phyloP scores from a whole-genome alignment of 1,140 invertebrate species.

The Anadara kagoshimensis region DNA sequence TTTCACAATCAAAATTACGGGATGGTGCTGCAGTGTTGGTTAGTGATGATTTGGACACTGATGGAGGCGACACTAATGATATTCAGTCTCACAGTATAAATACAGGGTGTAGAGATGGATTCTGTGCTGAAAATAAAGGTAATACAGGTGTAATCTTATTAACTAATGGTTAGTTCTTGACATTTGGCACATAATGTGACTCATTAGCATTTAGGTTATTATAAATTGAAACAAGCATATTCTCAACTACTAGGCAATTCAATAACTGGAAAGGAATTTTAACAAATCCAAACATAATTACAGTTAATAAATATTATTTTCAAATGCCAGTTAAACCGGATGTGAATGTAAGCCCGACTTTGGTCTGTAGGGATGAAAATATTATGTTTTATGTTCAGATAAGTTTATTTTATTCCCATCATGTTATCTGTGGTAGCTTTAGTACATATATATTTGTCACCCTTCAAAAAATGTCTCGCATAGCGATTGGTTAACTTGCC shows the following conservation, averaged over 20 bases:
- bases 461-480: too few relatives aligned
- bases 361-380: not conserved
- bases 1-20: not conserved
- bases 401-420: not conserved
- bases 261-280: not conserved
- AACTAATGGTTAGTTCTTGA: too few relatives aligned
- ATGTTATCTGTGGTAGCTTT: too few relatives aligned
- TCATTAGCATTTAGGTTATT: too few relatives aligned
- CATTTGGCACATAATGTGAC: too few relatives aligned
- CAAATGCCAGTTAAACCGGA: not conserved
- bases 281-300: not conserved
- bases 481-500: too few relatives aligned
- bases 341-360: not conserved
- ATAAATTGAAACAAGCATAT: not conserved
- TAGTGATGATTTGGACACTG: not conserved
- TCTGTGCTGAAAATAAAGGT: too few relatives aligned
- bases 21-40: not conserved
- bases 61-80: not conserved
- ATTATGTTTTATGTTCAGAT: not conserved
- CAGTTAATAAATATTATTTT: not conserved
- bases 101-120: not conserved
- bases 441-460: too few relatives aligned
- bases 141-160: too few relatives aligned
- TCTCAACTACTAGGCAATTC: not conserved
- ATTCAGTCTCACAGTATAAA: not conserved